These are phyloP conservation scores for Gymnarchus niloticus DNA, from an alignment of 2,113 vertebrate species.

Conservation along the genomic window DNA sequence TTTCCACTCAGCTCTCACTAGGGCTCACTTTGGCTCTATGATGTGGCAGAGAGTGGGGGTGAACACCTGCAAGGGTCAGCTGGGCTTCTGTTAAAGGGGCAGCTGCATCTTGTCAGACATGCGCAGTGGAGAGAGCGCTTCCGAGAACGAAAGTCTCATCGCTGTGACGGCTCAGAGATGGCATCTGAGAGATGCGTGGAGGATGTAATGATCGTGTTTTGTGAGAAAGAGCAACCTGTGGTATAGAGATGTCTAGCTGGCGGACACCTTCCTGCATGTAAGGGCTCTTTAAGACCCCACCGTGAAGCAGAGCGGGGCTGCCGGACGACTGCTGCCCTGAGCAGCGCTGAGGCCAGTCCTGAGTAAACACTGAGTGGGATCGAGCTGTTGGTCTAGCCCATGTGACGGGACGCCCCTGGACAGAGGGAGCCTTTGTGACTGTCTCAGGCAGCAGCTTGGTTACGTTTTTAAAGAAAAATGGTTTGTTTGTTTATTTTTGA, in stretches of 20 bases:
- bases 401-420: slow-evolving; percentile 6
- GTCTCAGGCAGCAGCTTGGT: background rate
- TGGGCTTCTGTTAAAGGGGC: background rate
- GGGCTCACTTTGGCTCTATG: background rate
- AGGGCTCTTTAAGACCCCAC: background rate
- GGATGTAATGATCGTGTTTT: background rate
- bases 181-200: background rate
- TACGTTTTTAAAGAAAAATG: background rate
- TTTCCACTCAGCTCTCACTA: background rate
- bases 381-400: background rate
- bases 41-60: background rate
- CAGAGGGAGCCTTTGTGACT: slow-evolving; percentile 11
- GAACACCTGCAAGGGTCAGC: background rate
- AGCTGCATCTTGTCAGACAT: background rate
- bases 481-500: background rate
- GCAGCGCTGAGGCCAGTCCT: background rate
- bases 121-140: background rate
- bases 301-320: background rate
- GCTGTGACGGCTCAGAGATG: background rate
- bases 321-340: background rate
- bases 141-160: background rate
- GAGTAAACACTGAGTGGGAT: slow-evolving; percentile 21
- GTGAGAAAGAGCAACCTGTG: background rate
- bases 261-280: background rate
- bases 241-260: background rate